Conservation (phyloP, 1,140 invertebrate genomes). For the Dinoponera quadriceps region DNA sequence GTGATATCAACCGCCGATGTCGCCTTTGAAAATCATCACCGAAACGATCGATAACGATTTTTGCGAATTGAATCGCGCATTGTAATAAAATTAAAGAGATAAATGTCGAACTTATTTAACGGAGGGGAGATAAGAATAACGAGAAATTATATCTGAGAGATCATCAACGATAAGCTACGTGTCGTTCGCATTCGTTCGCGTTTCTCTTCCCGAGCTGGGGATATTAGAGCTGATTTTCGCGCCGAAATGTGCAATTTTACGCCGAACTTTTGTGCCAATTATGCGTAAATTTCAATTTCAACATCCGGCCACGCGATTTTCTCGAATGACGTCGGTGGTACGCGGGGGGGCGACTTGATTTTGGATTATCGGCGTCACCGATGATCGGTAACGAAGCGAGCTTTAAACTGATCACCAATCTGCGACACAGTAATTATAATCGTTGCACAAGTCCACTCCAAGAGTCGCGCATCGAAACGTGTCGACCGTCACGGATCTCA, state of each 20-base stretch:
- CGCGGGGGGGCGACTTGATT: neutral
- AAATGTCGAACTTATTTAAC: neutral
- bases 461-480: constrained; percentile 65
- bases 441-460: constrained; percentile 70
- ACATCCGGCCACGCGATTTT: too few relatives aligned
- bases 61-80: neutral
- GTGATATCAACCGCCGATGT: neutral
- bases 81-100: neutral
- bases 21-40: neutral
- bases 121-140: neutral
- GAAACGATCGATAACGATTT: neutral
- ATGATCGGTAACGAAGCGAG: neutral
- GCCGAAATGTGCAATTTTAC: neutral
- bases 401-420: neutral
- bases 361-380: neutral
- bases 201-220: too few relatives aligned
- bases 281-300: constrained; percentile 10
- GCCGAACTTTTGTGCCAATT: neutral
- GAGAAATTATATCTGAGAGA: neutral
- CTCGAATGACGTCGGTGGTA: too few relatives aligned
- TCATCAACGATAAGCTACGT: too few relatives aligned
- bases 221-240: neutral
- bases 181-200: too few relatives aligned
- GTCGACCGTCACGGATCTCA: constrained; percentile 66
- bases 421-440: constrained; percentile 55